Percentiles rank a stretch among this genome's conserved stretches.
Evolutionary conservation across 2,888 invertebrate genomes (phyloP).

Genomic region (Chelonus formosanus): DNA sequence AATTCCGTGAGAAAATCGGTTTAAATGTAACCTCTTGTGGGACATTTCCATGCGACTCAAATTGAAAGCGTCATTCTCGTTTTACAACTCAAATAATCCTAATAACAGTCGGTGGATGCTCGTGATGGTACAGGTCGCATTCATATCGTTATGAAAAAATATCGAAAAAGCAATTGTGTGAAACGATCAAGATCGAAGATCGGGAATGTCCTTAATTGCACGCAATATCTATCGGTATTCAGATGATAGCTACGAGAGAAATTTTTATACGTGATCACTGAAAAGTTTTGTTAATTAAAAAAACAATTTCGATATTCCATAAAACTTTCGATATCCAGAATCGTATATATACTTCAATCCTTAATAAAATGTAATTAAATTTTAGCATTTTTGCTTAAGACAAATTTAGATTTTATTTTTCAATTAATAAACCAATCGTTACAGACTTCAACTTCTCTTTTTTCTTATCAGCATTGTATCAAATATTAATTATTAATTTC

Average conservation of each 20-base stretch:
- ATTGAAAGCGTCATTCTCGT: conserved; percentile 33
- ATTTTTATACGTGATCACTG: conserved; percentile 18
- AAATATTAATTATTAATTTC: no score
- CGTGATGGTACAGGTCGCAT: conserved; percentile 5
- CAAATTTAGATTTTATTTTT: no score
- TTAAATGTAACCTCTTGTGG: conserved; percentile 8
- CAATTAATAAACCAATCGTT: no score
- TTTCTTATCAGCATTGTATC: no score
- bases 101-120: conserved; percentile 8
- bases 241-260: conserved; percentile 18
- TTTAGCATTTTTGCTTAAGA: no score
- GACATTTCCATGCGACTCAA: conserved; percentile 20
- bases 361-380: no score
- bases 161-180: conserved; percentile 11
- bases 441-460: no score
- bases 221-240: conserved; percentile 28
- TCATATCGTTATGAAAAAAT: conserved; percentile 26
- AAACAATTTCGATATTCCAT: no score
- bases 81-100: conserved; percentile 11
- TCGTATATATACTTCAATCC: no score
- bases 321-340: no score
- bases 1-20: conserved; percentile 28
- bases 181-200: background rate
- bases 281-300: no score
- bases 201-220: conserved; percentile 29